Conservation (phyloP, 2,797 vertebrate species). For the Micromesistius poutassou region DNA sequence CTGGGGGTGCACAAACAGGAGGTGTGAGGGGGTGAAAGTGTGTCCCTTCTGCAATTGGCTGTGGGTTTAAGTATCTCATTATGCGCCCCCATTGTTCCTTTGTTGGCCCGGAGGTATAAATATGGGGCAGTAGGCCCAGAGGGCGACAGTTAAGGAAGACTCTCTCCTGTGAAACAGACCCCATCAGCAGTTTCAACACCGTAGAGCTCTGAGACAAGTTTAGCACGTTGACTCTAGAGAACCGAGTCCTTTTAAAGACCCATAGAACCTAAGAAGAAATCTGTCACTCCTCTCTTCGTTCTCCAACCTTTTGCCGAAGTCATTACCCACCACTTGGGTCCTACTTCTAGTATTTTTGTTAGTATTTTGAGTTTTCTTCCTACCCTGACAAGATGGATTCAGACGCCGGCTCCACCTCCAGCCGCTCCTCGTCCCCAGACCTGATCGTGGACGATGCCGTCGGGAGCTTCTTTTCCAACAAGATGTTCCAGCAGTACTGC, state of each 20-base stretch:
- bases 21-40: conserved; percentile 65
- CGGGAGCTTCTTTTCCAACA: conserved; percentile 70
- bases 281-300: not conserved
- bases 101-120: conserved; percentile 76
- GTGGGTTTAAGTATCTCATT: conserved; percentile 77
- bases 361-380: conserved; percentile 15
- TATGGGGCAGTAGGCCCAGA: conserved; percentile 59
- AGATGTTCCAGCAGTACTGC: conserved; percentile 74
- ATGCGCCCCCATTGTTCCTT: conserved; percentile 81
- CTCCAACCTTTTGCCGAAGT: not conserved
- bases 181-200: conserved; percentile 29
- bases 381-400: conserved; percentile 73
- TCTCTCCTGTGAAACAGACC: conserved; percentile 47
- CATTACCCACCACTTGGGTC: not conserved
- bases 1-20: conserved; percentile 51
- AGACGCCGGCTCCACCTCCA: conserved; percentile 73
- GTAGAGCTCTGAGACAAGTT: conserved; percentile 31
- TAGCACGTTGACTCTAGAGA: conserved; percentile 15
- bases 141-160: conserved; percentile 59
- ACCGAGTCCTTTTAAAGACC: conserved; percentile 11
- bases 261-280: conserved; percentile 13
- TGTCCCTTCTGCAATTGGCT: conserved; percentile 79
- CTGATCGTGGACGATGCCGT: conserved; percentile 68
- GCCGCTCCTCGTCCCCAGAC: conserved; percentile 79
- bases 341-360: conserved; percentile 14